Base-by-base conservation (phyloP, 2,113 vertebrate genomes). In the Spea bombifrons region DNA sequence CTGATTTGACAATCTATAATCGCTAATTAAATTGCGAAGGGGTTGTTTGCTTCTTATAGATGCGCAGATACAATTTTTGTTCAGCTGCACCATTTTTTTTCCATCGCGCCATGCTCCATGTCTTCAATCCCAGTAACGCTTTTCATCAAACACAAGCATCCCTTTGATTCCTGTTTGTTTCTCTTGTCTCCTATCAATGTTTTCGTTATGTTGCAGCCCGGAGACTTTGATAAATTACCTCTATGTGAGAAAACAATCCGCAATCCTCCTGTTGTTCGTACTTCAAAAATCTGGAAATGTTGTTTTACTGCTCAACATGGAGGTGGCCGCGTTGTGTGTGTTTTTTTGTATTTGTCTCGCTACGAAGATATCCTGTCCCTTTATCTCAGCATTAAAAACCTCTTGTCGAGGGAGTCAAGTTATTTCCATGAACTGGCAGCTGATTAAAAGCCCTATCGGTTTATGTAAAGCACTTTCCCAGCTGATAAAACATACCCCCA, bases 371-470 rank as follows among this genome's bases (percentile, higher is more conserved):
- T 79, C 55, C 69, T 30, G n/a, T 49, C 10, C 76, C 48, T 79
- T 79, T 44, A 79, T 79, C 76, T 66, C 70, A 55, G 57, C 52
- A 64, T 72, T 63, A 55, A 66, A 47, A 66, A 72, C 46, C 76
- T 68, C 52, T 64, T 79, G 76, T 57, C 61, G 50, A 61, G 67
- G 76, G 76, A 77, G 55, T 46, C 43, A 46, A 79, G 71, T 72
- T 61, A 71, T 79, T 66, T 79, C 76, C 61, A 73, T 50, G 69
- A 46, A 72, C 63, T 78, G 69, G 76, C 76, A 73, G 76, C 69
- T 79, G 69, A 72, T 79, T 71, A 71, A 73, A 78, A 72, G 3
- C 65, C 55, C 76, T 78, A 78, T 78, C 76, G 64, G 67, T 65
- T 63, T 53, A 79, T 49, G 30, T 50, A 66, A 50, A 59, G 15